phyloP scores from a whole-genome alignment of 2,113 vertebrate species.

The Sebastes fasciatus region DNA sequence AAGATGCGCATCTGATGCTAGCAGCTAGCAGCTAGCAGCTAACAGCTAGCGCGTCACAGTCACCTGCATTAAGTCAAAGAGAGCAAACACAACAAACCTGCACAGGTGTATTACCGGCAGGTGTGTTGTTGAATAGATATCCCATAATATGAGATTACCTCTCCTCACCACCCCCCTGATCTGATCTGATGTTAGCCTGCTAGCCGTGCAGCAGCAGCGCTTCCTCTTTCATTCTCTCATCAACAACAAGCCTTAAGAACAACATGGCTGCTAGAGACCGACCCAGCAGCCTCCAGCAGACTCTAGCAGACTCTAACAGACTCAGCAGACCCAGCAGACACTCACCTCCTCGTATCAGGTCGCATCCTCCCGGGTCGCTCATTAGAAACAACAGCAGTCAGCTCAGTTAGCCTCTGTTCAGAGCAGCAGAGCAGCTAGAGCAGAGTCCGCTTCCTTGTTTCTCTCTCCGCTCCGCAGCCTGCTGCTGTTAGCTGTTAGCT shows the following conservation, averaged over 20 bases:
- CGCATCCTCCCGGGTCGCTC: constrained; percentile 84
- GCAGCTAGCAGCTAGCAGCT: background rate
- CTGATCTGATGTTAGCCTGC: background rate
- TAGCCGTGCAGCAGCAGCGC: constrained; percentile 58
- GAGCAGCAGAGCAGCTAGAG: constrained; percentile 26
- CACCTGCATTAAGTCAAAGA: background rate
- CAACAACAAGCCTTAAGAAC: background rate
- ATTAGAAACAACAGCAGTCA: constrained; percentile 81
- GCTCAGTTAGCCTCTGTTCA: constrained; percentile 66
- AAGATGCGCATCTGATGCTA: background rate
- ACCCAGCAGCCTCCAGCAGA: too few relatives aligned
- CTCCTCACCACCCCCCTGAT: background rate
- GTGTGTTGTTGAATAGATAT: background rate
- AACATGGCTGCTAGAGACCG: background rate
- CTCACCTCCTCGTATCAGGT: constrained; percentile 82
- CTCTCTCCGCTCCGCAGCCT: constrained; percentile 54
- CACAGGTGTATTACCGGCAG: background rate
- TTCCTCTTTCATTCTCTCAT: constrained; percentile 68
- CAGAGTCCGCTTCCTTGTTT: constrained; percentile 81
- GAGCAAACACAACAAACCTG: background rate
- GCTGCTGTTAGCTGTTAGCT: background rate
- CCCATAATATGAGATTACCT: too few relatives aligned
- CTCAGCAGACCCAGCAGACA: background rate
- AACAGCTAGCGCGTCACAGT: constrained; percentile 28
- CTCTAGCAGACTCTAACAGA: too few relatives aligned